Evolutionary conservation across 2,113 vertebrate species (phyloP), one percentile per base, ranked within the genome.

Genomic region (Tympanuchus pallidicinctus): DNA sequence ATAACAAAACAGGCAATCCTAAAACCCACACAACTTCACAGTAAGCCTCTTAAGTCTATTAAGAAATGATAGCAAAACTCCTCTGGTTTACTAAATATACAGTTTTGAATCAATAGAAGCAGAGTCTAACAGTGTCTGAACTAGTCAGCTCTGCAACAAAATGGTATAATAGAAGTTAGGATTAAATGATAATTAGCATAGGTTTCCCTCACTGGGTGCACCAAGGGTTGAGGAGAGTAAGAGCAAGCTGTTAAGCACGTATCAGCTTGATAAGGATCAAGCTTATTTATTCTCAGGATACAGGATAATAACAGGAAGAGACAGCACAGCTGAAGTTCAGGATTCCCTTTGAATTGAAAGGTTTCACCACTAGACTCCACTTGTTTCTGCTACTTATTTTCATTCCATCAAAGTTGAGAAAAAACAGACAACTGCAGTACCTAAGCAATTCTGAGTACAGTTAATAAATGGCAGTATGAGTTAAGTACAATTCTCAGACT

Each of bases 191-290:
- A 88, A 74, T 34, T 60, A 66, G 72, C 34, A 59, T 17, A 79
- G 18, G 13, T 82, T 72, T 78, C 61, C 25, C 19, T 88, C 18
- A 32, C 72, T 76, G 38, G 7, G 59, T 86, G 43, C 25, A 77
- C 42, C 28, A 86, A 12, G 48, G 42, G 61, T 47, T 60, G 85
- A 86, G 61, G 57, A 90, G 90, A 96, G 80, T 6, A 57, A 92
- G 28, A 81, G 43, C 82, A 84, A 94, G 80, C 80, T 61, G 45
- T 64, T 94, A 96, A 96, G 69, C 47, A 61, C 52, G 0, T 81
- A 83, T 81, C 22, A 88, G 69, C 32, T 92, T 88, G 76, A 88
- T 82, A 77, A 80, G 90, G 88, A 94, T 95, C 69, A 93, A 67
- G 88, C 57, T 90, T 69, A 78, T 65, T 78, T 73, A 72, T 28